Evolutionary conservation across 1,140 invertebrate genomes (phyloP).

Genomic region (Linepithema humile): DNA sequence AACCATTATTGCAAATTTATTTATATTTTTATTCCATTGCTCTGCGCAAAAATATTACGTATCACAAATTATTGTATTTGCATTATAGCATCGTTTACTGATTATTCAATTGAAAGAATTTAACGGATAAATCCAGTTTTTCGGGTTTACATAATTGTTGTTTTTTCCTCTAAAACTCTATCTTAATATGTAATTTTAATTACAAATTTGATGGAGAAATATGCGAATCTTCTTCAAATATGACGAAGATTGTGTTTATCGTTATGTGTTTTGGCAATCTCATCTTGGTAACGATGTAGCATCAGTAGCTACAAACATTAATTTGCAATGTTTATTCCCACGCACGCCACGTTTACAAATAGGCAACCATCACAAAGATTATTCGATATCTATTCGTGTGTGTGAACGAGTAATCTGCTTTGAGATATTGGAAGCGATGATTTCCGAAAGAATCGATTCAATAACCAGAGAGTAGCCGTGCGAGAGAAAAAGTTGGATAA

Average conservation of each 20-base stretch:
- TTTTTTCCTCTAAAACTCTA: background rate
- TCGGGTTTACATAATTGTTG: background rate
- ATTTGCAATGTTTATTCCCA: constrained; percentile 50
- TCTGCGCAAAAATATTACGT: background rate
- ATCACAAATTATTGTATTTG: background rate
- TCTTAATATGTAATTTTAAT: background rate
- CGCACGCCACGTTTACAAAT: constrained; percentile 18
- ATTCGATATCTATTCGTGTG: constrained; percentile 3
- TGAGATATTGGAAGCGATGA: background rate
- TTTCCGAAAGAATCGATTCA: background rate
- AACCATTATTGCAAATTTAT: too few species aligned
- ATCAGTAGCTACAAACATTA: constrained; percentile 47
- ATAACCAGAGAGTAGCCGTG: background rate
- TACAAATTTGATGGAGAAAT: background rate
- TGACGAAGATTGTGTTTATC: background rate
- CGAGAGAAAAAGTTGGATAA: background rate
- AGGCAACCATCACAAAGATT: constrained; percentile 26
- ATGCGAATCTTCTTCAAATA: constrained; percentile 6
- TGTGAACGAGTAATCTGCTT: constrained; percentile 9
- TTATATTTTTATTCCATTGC: constrained; percentile 18
- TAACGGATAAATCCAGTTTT: background rate
- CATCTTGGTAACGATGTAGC: constrained; percentile 40
- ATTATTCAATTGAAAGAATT: background rate
- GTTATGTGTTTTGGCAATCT: constrained; percentile 32
- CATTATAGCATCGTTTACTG: background rate